Conservation (phyloP, 2,113 vertebrate species). For the rabbit (Oryctolagus cuniculus) region mOryCun1.1 NC_091432.1:91446001-91446500, state of each 20-base stretch:
- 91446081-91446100: slow-evolving; percentile 23
- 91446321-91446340: background rate
- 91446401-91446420: background rate
- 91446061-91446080: slow-evolving; percentile 28
- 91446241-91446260: background rate
- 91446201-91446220: background rate
- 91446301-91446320: background rate
- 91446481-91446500: background rate
- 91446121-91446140: background rate
- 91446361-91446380: background rate
- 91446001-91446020: background rate
- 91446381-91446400: background rate
- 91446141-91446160: background rate
- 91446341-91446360: background rate
- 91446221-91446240: background rate
- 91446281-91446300: background rate
- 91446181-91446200: background rate
- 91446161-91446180: background rate
- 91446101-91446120: background rate
- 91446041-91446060: background rate
- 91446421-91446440: background rate
- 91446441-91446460: background rate
- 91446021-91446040: slow-evolving; percentile 12
- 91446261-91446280: background rate
- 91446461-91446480: background rate